These are phyloP conservation scores for Mobula hypostoma DNA, from an alignment of 2,113 vertebrate species.

Conservation along the genomic window DNA sequence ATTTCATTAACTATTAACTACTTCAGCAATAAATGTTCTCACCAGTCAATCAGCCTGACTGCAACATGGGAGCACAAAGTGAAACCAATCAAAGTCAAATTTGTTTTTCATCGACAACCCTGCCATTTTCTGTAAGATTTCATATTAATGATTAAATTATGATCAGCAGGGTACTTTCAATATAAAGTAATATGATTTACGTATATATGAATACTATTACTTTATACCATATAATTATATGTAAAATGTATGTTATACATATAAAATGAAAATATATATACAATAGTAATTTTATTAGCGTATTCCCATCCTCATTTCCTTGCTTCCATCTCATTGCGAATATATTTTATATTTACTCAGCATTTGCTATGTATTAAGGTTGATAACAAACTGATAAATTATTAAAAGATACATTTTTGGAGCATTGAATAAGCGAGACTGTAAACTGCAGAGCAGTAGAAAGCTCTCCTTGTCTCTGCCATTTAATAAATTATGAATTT, in stretches of 20 bases:
- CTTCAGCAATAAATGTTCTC: neutral
- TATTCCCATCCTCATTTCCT: neutral
- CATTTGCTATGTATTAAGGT: neutral
- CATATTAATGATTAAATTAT: too few relatives aligned
- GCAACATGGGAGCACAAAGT: neutral
- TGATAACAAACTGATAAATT: neutral
- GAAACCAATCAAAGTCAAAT: neutral
- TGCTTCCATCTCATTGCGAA: neutral
- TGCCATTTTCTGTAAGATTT: neutral
- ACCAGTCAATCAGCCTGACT: neutral
- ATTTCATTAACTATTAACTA: neutral
- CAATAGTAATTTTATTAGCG: neutral
- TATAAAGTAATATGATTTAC: neutral
- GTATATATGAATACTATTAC: too few relatives aligned
- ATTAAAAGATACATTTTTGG: neutral
- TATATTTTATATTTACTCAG: neutral
- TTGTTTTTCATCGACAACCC: neutral
- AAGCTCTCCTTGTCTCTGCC: neutral
- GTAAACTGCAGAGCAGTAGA: neutral
- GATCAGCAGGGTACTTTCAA: too few relatives aligned
- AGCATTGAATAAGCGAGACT: neutral
- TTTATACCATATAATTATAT: too few relatives aligned
- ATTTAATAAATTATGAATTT: neutral
- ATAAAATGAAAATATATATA: too few relatives aligned
- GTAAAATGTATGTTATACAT: too few relatives aligned